phyloP scores from a whole-genome alignment of 2,888 invertebrate species.

The Pseudococcus longispinus region DNA sequence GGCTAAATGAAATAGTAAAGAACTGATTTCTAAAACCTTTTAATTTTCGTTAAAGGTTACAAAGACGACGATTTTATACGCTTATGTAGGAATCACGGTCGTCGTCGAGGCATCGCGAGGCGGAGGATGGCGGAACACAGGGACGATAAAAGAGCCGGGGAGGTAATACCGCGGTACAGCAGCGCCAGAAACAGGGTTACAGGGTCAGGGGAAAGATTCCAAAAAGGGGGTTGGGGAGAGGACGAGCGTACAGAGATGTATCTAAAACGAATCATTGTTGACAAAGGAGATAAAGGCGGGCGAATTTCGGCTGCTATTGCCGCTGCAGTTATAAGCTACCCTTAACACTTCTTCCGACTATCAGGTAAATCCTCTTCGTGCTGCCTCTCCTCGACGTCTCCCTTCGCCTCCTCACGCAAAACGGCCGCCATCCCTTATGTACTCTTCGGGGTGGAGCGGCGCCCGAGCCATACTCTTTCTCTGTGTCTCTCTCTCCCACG shows the following conservation, averaged over 20 bases:
- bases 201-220: conserved; percentile 53
- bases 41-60: conserved; percentile 42
- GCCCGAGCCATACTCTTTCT: neutral
- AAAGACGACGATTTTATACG: conserved; percentile 45
- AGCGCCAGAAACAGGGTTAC: conserved; percentile 41
- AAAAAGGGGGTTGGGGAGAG: neutral
- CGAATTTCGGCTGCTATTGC: conserved; percentile 53
- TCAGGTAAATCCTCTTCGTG: conserved; percentile 52
- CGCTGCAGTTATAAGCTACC: conserved; percentile 49
- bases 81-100: conserved; percentile 14
- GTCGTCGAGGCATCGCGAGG: neutral
- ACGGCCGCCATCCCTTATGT: neutral
- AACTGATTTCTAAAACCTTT: conserved; percentile 42
- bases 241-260: conserved; percentile 37
- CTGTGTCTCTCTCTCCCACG: neutral
- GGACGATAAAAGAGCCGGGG: neutral
- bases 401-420: neutral
- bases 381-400: neutral
- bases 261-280: conserved; percentile 56
- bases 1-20: conserved; percentile 43
- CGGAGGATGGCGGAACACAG: neutral
- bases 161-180: neutral
- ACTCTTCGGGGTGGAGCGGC: neutral
- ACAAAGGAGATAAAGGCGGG: conserved; percentile 56
- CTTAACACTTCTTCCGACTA: conserved; percentile 53